Conservation (phyloP, 2,113 vertebrate species). For the Cyanoderma ruficeps region DNA sequence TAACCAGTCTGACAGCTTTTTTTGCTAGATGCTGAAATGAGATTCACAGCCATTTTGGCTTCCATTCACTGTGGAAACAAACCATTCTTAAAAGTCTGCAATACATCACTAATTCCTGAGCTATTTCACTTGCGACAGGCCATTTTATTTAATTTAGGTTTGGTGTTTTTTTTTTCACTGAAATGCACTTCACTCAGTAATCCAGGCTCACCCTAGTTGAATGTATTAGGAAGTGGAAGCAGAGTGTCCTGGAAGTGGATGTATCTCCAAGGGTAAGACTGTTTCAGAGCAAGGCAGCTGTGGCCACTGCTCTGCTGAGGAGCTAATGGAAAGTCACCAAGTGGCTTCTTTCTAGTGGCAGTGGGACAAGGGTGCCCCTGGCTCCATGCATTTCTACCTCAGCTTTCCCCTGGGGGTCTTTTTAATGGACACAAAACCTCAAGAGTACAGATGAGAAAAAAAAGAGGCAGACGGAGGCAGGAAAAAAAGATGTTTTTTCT, state of each 20-base stretch:
- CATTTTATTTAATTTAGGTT: background rate
- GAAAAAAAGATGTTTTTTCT: background rate
- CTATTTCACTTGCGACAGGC: background rate
- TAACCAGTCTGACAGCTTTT: constrained; percentile 32
- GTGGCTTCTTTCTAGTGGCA: background rate
- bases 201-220: background rate
- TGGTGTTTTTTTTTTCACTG: background rate
- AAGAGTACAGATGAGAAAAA: background rate
- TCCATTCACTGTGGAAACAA: background rate
- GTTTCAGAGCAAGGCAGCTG: background rate
- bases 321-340: background rate
- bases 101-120: background rate
- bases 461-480: background rate
- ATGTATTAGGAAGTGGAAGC: background rate
- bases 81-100: background rate
- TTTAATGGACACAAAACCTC: background rate
- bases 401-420: background rate
- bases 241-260: background rate
- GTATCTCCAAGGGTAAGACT: background rate
- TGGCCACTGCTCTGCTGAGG: background rate
- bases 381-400: background rate
- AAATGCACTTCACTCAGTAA: background rate
- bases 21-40: constrained; percentile 29
- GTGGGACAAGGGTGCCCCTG: background rate
- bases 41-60: background rate